These are phyloP conservation scores for Drosophila niveifrons DNA, from an alignment of 2,888 invertebrate genomes.

Conservation along the genomic window DNA sequence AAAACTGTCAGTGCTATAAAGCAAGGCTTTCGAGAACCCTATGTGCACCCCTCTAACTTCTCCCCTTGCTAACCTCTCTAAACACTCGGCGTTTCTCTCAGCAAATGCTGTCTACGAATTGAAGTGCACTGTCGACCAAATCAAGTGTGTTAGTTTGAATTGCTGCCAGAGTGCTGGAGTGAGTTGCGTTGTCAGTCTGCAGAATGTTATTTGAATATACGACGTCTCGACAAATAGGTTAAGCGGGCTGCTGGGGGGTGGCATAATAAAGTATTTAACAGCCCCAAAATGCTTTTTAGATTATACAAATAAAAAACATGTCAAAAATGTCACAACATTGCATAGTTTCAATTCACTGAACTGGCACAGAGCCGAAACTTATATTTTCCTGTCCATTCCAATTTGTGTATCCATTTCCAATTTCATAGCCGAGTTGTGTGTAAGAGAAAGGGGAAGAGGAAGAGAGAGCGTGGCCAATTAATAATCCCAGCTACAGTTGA, in stretches of 20 bases:
- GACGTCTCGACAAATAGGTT: constrained; percentile 17
- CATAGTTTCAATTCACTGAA: background rate
- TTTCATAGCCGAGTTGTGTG: background rate
- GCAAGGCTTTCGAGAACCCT: constrained; percentile 25
- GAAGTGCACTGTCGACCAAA: constrained; percentile 66
- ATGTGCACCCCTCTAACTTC: background rate
- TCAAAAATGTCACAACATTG: constrained; percentile 1
- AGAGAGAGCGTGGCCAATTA: constrained; percentile 26
- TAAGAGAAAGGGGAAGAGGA: background rate
- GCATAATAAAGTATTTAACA: constrained; percentile 9
- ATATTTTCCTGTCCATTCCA: background rate
- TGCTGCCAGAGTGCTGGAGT: constrained; percentile 25
- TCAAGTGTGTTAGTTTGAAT: constrained; percentile 71
- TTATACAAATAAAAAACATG: background rate
- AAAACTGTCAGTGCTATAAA: constrained; percentile 52
- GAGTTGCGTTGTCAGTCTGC: constrained; percentile 21
- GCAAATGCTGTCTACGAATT: constrained; percentile 44
- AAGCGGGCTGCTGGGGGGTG: background rate
- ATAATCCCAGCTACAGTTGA: constrained; percentile 30
- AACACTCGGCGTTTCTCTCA: background rate
- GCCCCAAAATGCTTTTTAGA: background rate
- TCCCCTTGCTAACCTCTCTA: background rate
- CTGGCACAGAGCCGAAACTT: background rate
- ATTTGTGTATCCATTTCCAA: constrained; percentile 1
- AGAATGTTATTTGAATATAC: constrained; percentile 27